phyloP scores from a whole-genome alignment of 2,888 invertebrate genomes.

The Ecliptopera silaceata region DNA sequence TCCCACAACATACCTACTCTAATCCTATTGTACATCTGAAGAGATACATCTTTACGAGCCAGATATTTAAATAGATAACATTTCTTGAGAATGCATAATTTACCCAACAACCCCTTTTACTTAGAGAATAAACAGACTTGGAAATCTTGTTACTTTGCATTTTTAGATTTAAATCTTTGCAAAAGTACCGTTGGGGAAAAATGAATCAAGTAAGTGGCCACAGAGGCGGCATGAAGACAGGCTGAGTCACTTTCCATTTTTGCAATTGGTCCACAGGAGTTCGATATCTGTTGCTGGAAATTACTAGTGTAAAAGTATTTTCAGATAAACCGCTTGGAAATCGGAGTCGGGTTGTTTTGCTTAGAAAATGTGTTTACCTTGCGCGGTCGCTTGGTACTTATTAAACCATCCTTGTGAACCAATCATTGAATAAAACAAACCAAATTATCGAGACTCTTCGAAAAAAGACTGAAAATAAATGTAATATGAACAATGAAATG shows the following conservation, averaged over 20 bases:
- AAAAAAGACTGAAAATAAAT: too few species aligned
- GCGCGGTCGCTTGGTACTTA: neutral
- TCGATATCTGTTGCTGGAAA: conserved; percentile 19
- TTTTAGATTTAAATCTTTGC: conserved; percentile 39
- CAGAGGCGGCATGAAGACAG: neutral
- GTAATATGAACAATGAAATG: too few species aligned
- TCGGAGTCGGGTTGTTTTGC: conserved; percentile 14
- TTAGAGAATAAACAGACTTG: conserved; percentile 47
- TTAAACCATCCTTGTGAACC: neutral
- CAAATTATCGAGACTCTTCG: too few species aligned
- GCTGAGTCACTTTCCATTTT: conserved; percentile 21
- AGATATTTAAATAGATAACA: conserved; percentile 35
- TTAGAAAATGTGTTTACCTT: conserved; percentile 1
- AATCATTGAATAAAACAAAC: conserved; percentile 1
- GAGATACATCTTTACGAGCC: conserved; percentile 31
- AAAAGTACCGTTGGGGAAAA: conserved; percentile 20
- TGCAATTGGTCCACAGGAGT: conserved; percentile 9
- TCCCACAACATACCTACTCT: neutral
- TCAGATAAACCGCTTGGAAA: conserved; percentile 13
- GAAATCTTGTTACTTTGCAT: conserved; percentile 44
- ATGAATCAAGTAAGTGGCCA: conserved; percentile 18
- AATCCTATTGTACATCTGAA: conserved; percentile 14
- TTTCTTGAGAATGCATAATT: conserved; percentile 47
- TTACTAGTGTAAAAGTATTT: conserved; percentile 18
- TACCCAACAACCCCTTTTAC: conserved; percentile 43